Evolutionary conservation across 1,140 invertebrate genomes (phyloP).

Genomic region (Drosophila kanapiae): DNA sequence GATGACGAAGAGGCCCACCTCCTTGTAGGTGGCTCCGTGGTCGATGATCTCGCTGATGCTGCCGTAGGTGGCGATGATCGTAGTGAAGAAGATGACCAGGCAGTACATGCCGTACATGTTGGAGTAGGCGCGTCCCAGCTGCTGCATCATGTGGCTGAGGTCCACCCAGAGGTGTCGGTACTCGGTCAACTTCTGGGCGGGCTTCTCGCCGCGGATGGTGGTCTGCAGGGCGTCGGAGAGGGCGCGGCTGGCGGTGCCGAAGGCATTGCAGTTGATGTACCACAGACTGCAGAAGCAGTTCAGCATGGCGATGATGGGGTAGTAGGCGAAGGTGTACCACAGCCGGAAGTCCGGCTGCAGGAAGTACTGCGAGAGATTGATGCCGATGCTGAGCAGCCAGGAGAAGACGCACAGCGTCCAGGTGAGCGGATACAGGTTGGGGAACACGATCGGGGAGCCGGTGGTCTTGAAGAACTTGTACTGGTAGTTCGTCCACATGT

Average conservation of each 20-base stretch:
- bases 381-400: slow-evolving; percentile 87
- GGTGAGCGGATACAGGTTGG: slow-evolving; percentile 87
- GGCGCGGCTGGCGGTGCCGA: slow-evolving; percentile 88
- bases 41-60: slow-evolving; percentile 89
- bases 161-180: slow-evolving; percentile 90
- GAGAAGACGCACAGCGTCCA: slow-evolving; percentile 88
- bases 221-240: slow-evolving; percentile 87
- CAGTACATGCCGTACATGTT: slow-evolving; percentile 91
- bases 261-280: slow-evolving; percentile 89
- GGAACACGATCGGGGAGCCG: slow-evolving; percentile 88
- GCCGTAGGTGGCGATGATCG: slow-evolving; percentile 89
- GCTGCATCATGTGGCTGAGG: slow-evolving; percentile 90
- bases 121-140: slow-evolving; percentile 89
- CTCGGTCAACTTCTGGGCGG: slow-evolving; percentile 88
- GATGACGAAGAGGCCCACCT: slow-evolving; percentile 89
- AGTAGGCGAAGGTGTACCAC: slow-evolving; percentile 90
- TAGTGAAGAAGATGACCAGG: slow-evolving; percentile 89
- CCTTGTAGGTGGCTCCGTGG: slow-evolving; percentile 89
- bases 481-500: slow-evolving; percentile 91
- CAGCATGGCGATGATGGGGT: slow-evolving; percentile 89
- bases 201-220: slow-evolving; percentile 87
- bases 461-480: slow-evolving; percentile 89
- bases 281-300: slow-evolving; percentile 89
- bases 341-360: slow-evolving; percentile 89
- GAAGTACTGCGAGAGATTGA: slow-evolving; percentile 89